A percentile compares a stretch with the other conserved stretches of the same genome.
These are phyloP conservation scores for Phocoena phocoena DNA, from an alignment of 2,113 vertebrate species.

Conservation along the genomic window DNA sequence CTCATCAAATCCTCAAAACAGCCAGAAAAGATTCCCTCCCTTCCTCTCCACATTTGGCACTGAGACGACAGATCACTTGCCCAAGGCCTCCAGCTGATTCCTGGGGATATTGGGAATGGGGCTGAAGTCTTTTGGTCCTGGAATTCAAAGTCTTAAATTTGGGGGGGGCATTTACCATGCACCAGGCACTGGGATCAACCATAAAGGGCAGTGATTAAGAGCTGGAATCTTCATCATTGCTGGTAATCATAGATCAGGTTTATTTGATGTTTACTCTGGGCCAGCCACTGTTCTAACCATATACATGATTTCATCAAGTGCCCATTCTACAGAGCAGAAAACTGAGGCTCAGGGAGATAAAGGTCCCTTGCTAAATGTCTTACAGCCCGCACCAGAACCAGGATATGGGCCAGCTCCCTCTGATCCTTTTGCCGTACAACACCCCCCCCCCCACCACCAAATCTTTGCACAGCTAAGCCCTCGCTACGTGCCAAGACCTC, in stretches of 20 bases:
- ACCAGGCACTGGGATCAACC: background rate
- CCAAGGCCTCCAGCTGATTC: background rate
- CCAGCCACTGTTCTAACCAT: background rate
- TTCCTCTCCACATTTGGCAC: background rate
- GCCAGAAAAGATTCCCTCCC: background rate
- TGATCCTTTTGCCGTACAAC: fast-evolving
- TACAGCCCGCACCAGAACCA: background rate
- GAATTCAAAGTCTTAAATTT: background rate
- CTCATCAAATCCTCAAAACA: background rate
- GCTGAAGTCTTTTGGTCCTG: background rate
- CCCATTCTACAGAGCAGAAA: background rate
- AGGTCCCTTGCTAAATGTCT: background rate
- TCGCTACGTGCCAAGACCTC: background rate
- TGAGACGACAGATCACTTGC: background rate
- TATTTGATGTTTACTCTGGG: background rate
- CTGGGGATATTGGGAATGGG: background rate
- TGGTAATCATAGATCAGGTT: background rate
- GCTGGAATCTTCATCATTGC: background rate
- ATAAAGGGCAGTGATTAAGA: background rate
- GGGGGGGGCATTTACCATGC: too few relatives aligned
- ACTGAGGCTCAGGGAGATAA: background rate
- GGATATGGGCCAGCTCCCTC: too few relatives aligned
- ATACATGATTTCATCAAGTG: background rate
- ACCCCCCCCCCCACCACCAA: too few relatives aligned
- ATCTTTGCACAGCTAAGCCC: background rate